Evolutionary conservation across 2,113 vertebrate genomes (phyloP), one percentile per base, ranked within the genome.

Genomic region (Elephas maximus): DNA sequence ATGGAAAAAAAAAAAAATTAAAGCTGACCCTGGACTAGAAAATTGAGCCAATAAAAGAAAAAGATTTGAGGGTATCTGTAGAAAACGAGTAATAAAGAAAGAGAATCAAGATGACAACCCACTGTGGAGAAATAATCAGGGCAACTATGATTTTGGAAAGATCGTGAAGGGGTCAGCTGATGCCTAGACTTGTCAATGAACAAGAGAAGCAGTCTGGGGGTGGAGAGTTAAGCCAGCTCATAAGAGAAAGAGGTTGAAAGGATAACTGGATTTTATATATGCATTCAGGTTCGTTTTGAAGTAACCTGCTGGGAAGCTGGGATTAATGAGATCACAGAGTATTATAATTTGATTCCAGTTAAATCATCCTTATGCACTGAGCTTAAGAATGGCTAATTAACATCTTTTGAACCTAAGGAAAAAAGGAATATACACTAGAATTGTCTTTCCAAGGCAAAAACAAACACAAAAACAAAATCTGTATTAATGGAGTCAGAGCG

Each of bases 381-480:
- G 76, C 53, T 86, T 95, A 90, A 91, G 87, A 98, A 94, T 33
- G 23, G 51, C 91, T 97, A 92, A 95, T 96, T 97, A 97, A 93
- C 89, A 96, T 97, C 95, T 93, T 90, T 92, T 74, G 85, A 98
- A 95, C 26, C 41, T 57, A 79, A 91, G 23, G 62, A 20, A 79
- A 78, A 77, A 78, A 81, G 79, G 74, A 65, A 77, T 93, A 80
- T 92, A 96, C 26, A 94, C 81, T 76, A 95, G 69, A 71, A 95
- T 92, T 96, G 67, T 96, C 78, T 93, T 94, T 96, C 89, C 95
- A 95, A 83, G 78, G 91, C 67, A 92, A 94, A 97, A 97, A 0
- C 94, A 98, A 65, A 71, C 6, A 26, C 21, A 81, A 97, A 92
- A 98, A 90, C 93, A 92, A 84, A 78, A 91, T 24, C 33, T n/a